These are phyloP conservation scores for Alcedo atthis DNA, from an alignment of 2,797 vertebrate species.

Conservation along the genomic window DNA sequence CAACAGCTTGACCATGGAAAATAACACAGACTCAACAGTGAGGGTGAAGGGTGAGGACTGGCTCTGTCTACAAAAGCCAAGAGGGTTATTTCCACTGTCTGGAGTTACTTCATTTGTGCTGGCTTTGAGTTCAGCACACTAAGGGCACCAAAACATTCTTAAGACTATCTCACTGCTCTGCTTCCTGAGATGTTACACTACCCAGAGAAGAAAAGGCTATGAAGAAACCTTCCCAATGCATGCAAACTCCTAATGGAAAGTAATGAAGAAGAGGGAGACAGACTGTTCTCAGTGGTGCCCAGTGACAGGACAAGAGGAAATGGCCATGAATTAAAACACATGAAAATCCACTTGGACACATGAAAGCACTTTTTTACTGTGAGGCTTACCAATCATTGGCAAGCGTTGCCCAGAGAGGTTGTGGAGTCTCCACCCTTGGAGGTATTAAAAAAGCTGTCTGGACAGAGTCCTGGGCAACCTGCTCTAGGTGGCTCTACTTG, in stretches of 20 bases:
- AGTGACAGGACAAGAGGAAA: neutral
- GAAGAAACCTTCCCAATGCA: neutral
- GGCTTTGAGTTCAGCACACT: neutral
- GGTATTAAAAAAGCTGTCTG: neutral
- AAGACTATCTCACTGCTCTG: neutral
- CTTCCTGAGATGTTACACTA: neutral
- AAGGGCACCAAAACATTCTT: neutral
- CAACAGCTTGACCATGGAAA: neutral
- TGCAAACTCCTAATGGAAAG: neutral
- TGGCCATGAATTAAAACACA: neutral
- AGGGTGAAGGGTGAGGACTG: neutral
- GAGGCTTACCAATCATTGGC: neutral
- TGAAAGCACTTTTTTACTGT: neutral
- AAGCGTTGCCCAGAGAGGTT: neutral
- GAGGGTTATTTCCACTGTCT: neutral
- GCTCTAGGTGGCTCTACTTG: neutral
- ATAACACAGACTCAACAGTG: neutral
- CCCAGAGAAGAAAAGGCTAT: neutral
- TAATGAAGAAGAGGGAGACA: neutral
- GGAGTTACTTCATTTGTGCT: neutral
- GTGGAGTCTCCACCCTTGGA: neutral
- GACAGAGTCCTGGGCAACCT: neutral
- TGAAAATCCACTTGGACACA: neutral
- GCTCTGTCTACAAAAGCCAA: neutral
- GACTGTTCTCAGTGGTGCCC: neutral